Base-by-base conservation (phyloP, 2,888 invertebrate species). In the Macropis europaea region DNA sequence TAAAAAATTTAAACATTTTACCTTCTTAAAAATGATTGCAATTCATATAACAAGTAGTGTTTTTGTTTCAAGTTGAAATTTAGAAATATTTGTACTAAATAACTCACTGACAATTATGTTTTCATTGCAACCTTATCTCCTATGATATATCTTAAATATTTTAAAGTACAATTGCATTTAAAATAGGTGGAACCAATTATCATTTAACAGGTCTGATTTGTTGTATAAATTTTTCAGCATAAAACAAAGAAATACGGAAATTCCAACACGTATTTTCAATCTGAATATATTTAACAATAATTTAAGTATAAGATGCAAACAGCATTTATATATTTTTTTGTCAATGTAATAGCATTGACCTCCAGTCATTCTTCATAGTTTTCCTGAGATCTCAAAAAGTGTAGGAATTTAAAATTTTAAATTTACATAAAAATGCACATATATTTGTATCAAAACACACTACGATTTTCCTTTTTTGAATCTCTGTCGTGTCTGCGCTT, bases 401-500 rank as follows among this genome's bases (percentile, higher is more conserved):
- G 38, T 26, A 52, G 6, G 50, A 61, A 42, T 59, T 26, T 30
- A 40, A 57, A 48, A 73, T 40, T 40, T 34, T 7, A 43, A 42
- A 43, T 70, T n/a, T 34, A 40, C 63, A 47, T 66, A 42, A 45
- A 56, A 53, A 52, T 24, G 11, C 34, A 56, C 36, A 13, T 19
- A 32, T 11, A 15, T 54, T 52, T 45, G 38, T 22, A 61, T 63
- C 42, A 59, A 68, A 63, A 63, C 53, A 17, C 66, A 67, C 81
- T 93, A 93, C 88, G 92, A 90, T 90, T 94, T 95, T 74, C 95
- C 95, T 89, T 94, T 95, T 88, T 94, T 94, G 88, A 94, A 95
- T 87, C 95, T 91, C 83, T 94, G 94, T 76, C 95, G 91, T 9
- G 95, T 95, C 89, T 95, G 95, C 3, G 95, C 95, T 91, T 95